Base-by-base conservation (phyloP, 2,888 invertebrate genomes). In the Cryptus armator region DNA sequence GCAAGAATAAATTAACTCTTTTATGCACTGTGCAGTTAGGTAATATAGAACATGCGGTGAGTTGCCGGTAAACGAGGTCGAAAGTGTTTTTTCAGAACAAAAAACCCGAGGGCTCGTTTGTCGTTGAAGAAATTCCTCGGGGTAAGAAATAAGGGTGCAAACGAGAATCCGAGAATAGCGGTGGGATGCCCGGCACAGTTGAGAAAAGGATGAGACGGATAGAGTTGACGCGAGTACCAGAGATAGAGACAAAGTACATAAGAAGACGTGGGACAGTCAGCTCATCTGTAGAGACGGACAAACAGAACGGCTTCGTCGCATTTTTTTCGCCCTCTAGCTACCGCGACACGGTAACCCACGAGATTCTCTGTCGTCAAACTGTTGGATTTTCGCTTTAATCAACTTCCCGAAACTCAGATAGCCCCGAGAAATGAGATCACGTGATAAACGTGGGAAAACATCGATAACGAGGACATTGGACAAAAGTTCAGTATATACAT, bases 271-370 rank as follows among this genome's bases (percentile, higher is more conserved):
- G 46, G 56, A 71, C 68, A 75, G 78, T 51, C 56, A 48, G 29
- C 75, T 78, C 78, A 79, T 81, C 78, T 78, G 74, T 78, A 78
- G 78, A 81, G 66, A 85, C 75, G 68, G 81, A 81, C 74, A 80
- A 84, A 84, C 84, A 80, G 59, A 32, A 37, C 71, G 24, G n/a
- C 43, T 48, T 44, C 66, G 29, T 64, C 53, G 64, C 62, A 51
- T 56, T 83, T 72, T 56, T 83, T 72, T 6, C 51, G 14, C 7
- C 75, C 37, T 64, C 44, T 56, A 24, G 10, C 19, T 37, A 12
- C 16, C 53, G 43, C 44, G 10, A 70, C 37, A 32, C 19, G 32
- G 37, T 19, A 48, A 14, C 12, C 48, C 14, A 37, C 16, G 46
- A 51, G 46, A 37, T 43, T 68, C 67, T 14, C n/a, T 46, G 19